Evolutionary conservation across 1,140 invertebrate species (phyloP), one percentile per base, ranked within the genome.

Genomic region (Ctenoplectra terminalis): DNA sequence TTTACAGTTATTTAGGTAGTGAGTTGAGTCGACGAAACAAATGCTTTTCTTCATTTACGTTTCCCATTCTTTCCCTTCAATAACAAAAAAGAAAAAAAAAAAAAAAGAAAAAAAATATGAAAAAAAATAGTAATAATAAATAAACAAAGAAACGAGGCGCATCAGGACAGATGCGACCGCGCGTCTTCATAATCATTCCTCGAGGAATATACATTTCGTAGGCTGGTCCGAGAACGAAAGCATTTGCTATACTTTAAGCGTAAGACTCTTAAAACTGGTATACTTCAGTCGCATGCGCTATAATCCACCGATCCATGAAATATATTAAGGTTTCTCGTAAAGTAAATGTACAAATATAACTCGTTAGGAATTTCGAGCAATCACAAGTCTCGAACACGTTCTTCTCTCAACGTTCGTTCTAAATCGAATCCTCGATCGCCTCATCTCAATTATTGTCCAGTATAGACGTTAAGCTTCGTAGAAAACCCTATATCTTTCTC

Each of bases 381-480:
- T 81, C 79, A 82, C 80, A 78, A 66, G 63, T 56, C 81, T 79
- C 64, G 63, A 84, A 87, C 83, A 60, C 77, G n/a, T 74, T 54
- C 23, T 37, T 46, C 67, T 26, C 23, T 31, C n/a, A 2, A 3
- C 26, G 20, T 26, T 54, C 23, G 7, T 48, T 72, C 31, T 73
- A 73, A 69, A 70, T 37, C 72, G 46, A 52, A 37, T 31, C 26
- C 70, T 67, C 60, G 48, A 70, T 43, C 69, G 34, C 46, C 40
- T 80, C 73, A 52, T 73, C 71, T 60, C 81, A 74, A 87, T 87
- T 87, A 87, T 87, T 87, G 78, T 87, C 78, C 78, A 73, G 74
- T 74, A 84, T 81, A 87, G 76, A 81, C 82, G 81, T 82, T 70
- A 86, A 34, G 58, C 43, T 81, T 81, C 31, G 67, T 83, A 61